A percentile compares a stretch with the other conserved stretches of the same genome.
Evolutionary conservation across 1,140 invertebrate genomes (phyloP).

Genomic region (Ceratoteleas bidentatus): DNA sequence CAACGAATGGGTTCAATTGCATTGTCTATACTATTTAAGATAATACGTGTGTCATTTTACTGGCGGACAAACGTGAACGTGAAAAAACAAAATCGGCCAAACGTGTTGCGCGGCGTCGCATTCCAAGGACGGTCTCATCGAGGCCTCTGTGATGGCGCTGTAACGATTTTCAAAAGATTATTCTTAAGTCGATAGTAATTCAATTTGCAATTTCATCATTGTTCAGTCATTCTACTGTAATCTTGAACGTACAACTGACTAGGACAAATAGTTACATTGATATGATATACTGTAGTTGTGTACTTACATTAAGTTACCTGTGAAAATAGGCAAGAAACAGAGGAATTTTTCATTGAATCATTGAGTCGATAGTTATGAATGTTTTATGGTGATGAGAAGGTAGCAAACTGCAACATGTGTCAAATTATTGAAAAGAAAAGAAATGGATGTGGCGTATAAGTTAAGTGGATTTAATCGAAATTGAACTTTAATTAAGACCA

Average conservation of each 20-base stretch:
- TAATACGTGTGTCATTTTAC: constrained; percentile 65
- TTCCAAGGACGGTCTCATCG: constrained; percentile 46
- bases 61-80: constrained; percentile 34
- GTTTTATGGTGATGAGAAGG: constrained; percentile 1
- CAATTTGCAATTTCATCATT: too few species aligned
- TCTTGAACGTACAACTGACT: neutral
- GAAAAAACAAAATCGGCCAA: constrained; percentile 50
- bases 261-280: neutral
- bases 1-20: neutral
- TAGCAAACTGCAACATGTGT: neutral
- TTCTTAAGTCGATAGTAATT: constrained; percentile 22
- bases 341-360: constrained; percentile 8
- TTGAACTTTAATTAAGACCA: neutral
- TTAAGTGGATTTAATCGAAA: neutral
- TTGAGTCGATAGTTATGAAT: constrained; percentile 14
- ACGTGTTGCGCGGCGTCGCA: constrained; percentile 36
- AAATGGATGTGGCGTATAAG: too few species aligned
- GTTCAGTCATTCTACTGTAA: too few species aligned
- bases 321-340: constrained; percentile 29
- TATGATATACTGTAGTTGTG: constrained; percentile 3
- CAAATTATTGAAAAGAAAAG: neutral
- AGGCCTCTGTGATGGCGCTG: constrained; percentile 44
- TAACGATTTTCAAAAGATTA: constrained; percentile 60
- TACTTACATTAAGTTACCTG: constrained; percentile 51
- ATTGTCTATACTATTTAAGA: constrained; percentile 60